A percentile compares a stretch with the other conserved stretches of the same genome.
Evolutionary conservation across 1,140 invertebrate species (phyloP).

Genomic region (Heterodera carotae): DNA sequence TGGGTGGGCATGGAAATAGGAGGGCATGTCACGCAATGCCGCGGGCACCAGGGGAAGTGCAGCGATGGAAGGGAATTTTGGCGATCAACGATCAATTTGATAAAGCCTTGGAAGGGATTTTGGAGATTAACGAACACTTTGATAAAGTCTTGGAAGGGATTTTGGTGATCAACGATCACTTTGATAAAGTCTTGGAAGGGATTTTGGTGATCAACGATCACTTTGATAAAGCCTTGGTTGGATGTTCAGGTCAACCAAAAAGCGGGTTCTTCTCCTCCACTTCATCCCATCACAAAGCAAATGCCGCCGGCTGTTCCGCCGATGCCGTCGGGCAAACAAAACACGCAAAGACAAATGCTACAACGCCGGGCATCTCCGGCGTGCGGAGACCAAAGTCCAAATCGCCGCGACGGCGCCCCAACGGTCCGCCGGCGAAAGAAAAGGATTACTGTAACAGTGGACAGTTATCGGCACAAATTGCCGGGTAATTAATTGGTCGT

Average conservation of each 20-base stretch:
- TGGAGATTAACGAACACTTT: too few relatives aligned
- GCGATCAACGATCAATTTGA: too few relatives aligned
- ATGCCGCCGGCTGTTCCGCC: neutral
- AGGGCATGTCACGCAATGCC: too few relatives aligned
- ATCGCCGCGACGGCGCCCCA: neutral
- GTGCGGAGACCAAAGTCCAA: neutral
- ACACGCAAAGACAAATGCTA: too few relatives aligned
- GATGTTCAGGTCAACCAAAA: slow-evolving; percentile 18
- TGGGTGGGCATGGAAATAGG: neutral
- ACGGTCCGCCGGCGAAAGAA: slow-evolving; percentile 9
- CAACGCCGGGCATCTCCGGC: neutral
- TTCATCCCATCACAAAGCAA: neutral
- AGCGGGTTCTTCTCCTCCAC: slow-evolving; percentile 7
- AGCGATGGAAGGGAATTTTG: too few relatives aligned
- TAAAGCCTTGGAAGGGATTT: too few relatives aligned
- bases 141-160: too few relatives aligned
- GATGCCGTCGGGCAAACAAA: neutral
- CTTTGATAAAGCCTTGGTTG: neutral
- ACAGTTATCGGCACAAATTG: neutral
- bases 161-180: too few relatives aligned
- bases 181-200: too few relatives aligned
- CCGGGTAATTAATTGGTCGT: slow-evolving; percentile 2
- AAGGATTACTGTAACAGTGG: slow-evolving; percentile 17
- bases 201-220: too few relatives aligned
- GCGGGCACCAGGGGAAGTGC: too few relatives aligned